phyloP scores from a whole-genome alignment of 35 echinoderm and acorn worm species.

The Ophiothrix spiculata region DNA sequence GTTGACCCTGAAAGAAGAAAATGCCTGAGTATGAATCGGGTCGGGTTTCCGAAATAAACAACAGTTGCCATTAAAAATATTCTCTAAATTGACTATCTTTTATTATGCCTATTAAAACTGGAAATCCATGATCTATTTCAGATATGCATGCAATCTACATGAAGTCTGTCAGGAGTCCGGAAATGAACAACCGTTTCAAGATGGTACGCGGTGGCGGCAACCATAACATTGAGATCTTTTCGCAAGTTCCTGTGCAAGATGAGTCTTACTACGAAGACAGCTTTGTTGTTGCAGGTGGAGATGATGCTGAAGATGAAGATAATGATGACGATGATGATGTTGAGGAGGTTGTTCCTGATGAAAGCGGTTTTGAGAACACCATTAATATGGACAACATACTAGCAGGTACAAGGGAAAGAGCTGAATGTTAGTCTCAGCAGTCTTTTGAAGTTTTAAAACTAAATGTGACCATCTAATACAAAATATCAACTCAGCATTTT shows the following conservation, averaged over 20 bases:
- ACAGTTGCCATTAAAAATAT: too few species aligned
- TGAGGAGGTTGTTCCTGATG: not conserved
- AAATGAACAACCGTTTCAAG: constrained; percentile 63
- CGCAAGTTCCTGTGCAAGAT: constrained; percentile 85
- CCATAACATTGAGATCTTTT: constrained; percentile 66
- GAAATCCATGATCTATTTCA: too few species aligned
- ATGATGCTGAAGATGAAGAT: constrained; percentile 30
- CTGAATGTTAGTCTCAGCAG: too few species aligned
- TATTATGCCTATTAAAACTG: too few species aligned
- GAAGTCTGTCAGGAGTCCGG: constrained; percentile 65
- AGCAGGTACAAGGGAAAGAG: too few species aligned
- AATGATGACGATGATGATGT: not conserved
- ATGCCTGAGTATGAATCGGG: too few species aligned
- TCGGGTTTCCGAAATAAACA: too few species aligned
- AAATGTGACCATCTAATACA: too few species aligned
- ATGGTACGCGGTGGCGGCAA: constrained; percentile 49
- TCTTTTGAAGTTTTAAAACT: too few species aligned
- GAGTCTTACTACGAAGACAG: constrained; percentile 82
- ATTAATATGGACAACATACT: constrained; percentile 91
- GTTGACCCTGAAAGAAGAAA: too few species aligned
- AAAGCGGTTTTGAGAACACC: constrained; percentile 64
- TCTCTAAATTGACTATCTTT: too few species aligned
- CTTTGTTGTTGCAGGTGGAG: constrained; percentile 57
- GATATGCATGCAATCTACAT: constrained; percentile 94
- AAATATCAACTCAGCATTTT: too few species aligned